A percentile compares a stretch with the other conserved stretches of the same genome.
Conservation (phyloP, 2,888 invertebrate genomes). For the Cantharis nigra region DNA sequence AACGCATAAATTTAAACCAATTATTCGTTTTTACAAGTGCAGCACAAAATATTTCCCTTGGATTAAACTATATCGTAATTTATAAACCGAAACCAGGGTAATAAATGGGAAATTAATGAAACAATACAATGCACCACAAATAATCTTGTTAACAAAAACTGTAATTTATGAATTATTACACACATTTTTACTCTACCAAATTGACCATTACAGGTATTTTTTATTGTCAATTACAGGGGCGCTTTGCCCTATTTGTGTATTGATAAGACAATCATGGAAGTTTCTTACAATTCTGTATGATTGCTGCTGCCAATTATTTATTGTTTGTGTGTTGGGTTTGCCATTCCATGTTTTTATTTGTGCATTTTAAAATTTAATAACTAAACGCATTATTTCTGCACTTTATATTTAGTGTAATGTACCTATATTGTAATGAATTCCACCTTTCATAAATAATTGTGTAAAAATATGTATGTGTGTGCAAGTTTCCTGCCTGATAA, state of each 20-base stretch:
- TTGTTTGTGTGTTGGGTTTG: neutral
- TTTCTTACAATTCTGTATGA: neutral
- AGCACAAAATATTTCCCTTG: neutral
- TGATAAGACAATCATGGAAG: neutral
- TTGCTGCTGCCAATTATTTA: neutral
- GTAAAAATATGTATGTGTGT: constrained; percentile 7
- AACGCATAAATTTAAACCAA: neutral
- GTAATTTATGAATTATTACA: neutral
- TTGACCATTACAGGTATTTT: neutral
- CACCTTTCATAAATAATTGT: neutral
- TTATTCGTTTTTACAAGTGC: neutral
- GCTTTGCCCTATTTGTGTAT: neutral
- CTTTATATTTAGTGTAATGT: neutral
- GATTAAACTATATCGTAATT: neutral
- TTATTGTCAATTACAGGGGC: neutral
- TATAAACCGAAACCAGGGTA: neutral
- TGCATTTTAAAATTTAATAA: neutral
- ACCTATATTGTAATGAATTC: neutral
- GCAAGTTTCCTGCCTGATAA: constrained; percentile 22
- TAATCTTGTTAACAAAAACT: neutral
- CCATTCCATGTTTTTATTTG: neutral
- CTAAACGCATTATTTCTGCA: neutral
- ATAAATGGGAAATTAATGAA: neutral
- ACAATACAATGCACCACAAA: neutral
- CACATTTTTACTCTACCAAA: neutral